These are phyloP conservation scores for Aromia moschata DNA, from an alignment of 2,888 invertebrate species.

Conservation along the genomic window DNA sequence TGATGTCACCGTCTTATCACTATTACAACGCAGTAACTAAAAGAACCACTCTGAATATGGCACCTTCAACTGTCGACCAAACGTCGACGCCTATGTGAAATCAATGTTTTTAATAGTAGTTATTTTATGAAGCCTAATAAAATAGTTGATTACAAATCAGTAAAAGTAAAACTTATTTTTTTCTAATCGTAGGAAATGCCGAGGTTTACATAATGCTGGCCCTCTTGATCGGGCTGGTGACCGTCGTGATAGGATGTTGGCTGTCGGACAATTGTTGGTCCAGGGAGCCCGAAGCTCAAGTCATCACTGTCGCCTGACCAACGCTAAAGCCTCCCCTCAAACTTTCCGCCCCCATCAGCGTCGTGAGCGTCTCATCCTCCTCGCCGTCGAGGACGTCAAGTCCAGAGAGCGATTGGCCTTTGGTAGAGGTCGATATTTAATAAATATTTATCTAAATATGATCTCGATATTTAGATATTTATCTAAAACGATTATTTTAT, in stretches of 20 bases:
- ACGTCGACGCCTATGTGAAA: no score
- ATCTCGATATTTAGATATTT: no score
- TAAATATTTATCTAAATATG: neutral
- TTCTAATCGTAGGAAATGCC: slow-evolving; percentile 67
- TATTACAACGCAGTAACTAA: no score
- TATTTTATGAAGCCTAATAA: no score
- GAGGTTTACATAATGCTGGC: slow-evolving; percentile 80
- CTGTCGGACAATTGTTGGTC: slow-evolving; percentile 83
- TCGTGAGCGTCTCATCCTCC: slow-evolving; percentile 41
- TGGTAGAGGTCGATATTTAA: slow-evolving; percentile 52
- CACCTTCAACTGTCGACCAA: no score
- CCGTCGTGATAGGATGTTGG: slow-evolving; percentile 80
- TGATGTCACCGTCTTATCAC: no score
- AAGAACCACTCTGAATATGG: no score
- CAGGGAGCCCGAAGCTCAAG: slow-evolving; percentile 74
- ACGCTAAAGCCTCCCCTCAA: slow-evolving; percentile 69
- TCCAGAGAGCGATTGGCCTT: slow-evolving; percentile 61
- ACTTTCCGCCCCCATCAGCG: slow-evolving; percentile 56
- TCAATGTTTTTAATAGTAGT: no score
- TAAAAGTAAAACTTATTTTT: no score
- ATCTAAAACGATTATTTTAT: neutral
- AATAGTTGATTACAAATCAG: no score
- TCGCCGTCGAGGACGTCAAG: slow-evolving; percentile 51
- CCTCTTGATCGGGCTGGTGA: slow-evolving; percentile 75
- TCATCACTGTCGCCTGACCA: slow-evolving; percentile 75